Conservation (phyloP, 2,113 vertebrate species). For the Carassius gibelio region DNA sequence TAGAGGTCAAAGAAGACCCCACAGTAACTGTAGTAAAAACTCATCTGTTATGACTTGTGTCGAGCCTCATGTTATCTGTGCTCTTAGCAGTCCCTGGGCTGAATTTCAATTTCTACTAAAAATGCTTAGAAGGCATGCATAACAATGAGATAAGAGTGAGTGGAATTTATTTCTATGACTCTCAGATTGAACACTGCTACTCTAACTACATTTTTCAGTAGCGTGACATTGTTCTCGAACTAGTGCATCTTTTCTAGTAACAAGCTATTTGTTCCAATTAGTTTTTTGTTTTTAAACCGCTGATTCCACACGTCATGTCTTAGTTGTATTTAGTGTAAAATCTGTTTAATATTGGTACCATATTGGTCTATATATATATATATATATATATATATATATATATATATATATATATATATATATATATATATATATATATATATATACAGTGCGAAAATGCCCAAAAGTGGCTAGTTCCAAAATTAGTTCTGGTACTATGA, state of each 20-base stretch:
- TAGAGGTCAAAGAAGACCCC: conserved; percentile 65
- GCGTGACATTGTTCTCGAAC: neutral
- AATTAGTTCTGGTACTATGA: too few species aligned
- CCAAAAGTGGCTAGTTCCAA: too few species aligned
- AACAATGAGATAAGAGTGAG: neutral
- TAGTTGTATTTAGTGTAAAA: neutral
- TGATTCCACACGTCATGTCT: neutral
- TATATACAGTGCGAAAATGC: too few species aligned
- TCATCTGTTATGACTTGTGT: conserved; percentile 50
- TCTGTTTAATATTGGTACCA: neutral
- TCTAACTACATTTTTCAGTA: neutral
- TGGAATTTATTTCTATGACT: neutral
- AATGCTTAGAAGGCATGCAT: neutral
- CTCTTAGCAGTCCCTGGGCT: neutral
- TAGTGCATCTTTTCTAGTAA: neutral
- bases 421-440: too few species aligned
- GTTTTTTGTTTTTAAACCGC: neutral
- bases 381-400: too few species aligned
- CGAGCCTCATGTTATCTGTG: conserved; percentile 33
- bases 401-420: neutral
- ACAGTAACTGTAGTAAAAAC: conserved; percentile 38
- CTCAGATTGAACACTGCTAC: too few species aligned
- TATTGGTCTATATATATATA: neutral
- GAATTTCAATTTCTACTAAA: neutral
- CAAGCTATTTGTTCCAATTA: neutral